A percentile compares a stretch with the other conserved stretches of the same genome.
These are phyloP conservation scores for Okapia johnstoni DNA, from an alignment of 2,113 vertebrate species.

Conservation along the genomic window DNA sequence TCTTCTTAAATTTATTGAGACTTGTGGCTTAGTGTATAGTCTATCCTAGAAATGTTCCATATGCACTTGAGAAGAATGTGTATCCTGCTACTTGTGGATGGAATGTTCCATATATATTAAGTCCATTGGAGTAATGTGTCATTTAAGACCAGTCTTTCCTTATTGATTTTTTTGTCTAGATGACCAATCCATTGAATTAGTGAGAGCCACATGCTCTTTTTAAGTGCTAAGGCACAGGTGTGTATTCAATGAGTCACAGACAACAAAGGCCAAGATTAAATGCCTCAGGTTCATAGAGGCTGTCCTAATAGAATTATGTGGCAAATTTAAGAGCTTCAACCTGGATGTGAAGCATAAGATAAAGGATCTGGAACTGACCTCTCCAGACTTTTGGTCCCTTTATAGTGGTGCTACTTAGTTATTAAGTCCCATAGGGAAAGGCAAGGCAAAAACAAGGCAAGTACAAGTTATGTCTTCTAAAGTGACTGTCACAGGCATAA, in stretches of 20 bases:
- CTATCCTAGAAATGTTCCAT: neutral
- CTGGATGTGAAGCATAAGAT: neutral
- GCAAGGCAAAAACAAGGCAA: neutral
- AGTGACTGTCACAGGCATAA: neutral
- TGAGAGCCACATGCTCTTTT: neutral
- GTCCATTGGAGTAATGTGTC: neutral
- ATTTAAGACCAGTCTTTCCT: neutral
- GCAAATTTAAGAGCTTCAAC: neutral
- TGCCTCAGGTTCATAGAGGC: neutral
- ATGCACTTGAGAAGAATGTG: neutral
- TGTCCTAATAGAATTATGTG: neutral
- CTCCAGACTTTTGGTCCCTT: neutral
- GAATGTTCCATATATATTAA: neutral
- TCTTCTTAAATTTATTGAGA: neutral
- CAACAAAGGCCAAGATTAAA: neutral
- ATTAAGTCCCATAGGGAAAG: neutral
- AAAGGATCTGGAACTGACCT: neutral
- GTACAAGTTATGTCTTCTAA: neutral
- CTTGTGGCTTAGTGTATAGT: neutral
- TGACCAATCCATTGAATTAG: neutral
- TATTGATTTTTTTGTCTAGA: neutral
- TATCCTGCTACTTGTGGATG: neutral
- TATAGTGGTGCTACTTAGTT: neutral
- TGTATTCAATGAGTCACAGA: neutral
- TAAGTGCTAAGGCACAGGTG: neutral